Evolutionary conservation across 2,797 vertebrate genomes (phyloP), one percentile per base, ranked within the genome.

Genomic region (Platalea minor): DNA sequence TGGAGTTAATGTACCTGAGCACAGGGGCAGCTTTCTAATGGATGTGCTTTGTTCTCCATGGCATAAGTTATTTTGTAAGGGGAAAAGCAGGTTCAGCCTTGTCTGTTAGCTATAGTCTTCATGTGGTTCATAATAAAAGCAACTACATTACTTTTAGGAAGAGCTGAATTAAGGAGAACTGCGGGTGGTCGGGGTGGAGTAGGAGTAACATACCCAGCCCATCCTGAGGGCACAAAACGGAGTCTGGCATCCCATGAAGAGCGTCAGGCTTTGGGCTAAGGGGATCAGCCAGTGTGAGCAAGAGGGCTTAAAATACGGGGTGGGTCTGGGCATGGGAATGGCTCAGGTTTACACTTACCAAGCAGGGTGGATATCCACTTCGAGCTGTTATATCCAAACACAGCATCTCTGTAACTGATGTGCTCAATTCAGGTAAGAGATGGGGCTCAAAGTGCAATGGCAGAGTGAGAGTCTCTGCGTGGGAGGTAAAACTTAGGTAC

Each of bases 71-170:
- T 12, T 13, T 6, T 3, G 1, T 23, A 59, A 91, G 8, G 46
- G 59, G 28, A 21, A 79, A 85, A 77, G 45, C 89, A 50, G 43
- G 74, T 93, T 87, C 86, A 91, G 81, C 64, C 89, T 82, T 89
- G 86, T 46, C 77, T 85, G 74, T 8, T 20, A 59, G 74, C 31
- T 1, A 1, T 31, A 60, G 16, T 50, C 64, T 88, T 94, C 70
- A 35, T 46, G 67, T 85, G 59, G 86, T 73, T 91, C 56, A 11
- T 21, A 63, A 88, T 77, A 74, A 94, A 92, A 87, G n/a, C 23
- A 85, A 50, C 48, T 51, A 51, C 35, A 1, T 5, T 31, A 51
- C 23, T 79, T 74, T 46, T 41, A 80, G 78, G 75, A 74, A 85
- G 45, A 89, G 1, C 11, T 89, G 56, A 85, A 31, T 60, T 70